phyloP scores from a whole-genome alignment of 2,888 invertebrate species.

The Drosophila histrio region DNA sequence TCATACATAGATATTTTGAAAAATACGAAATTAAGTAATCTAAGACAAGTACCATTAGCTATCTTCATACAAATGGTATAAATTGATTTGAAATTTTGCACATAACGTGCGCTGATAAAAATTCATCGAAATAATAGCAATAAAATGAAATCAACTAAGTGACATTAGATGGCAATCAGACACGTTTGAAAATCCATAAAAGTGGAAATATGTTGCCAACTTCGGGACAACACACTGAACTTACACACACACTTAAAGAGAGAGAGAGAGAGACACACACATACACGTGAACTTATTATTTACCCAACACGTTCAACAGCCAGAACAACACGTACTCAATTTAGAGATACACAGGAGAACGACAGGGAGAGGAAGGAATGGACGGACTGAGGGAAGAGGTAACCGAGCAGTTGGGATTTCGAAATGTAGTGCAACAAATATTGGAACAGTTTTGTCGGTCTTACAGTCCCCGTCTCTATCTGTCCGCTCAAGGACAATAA shows the following conservation, averaged over 20 bases:
- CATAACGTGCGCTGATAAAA: slow-evolving; percentile 31
- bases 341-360: slow-evolving; percentile 54
- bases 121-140: slow-evolving; percentile 54
- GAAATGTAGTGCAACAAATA: slow-evolving; percentile 49
- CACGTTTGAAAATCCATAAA: slow-evolving; percentile 76
- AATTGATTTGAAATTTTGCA: slow-evolving; percentile 39
- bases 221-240: slow-evolving; percentile 21
- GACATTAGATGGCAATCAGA: slow-evolving; percentile 74
- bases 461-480: not conserved
- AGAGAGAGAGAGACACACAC: not conserved
- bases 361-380: not conserved
- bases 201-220: slow-evolving; percentile 73
- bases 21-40: not conserved
- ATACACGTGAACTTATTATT: slow-evolving; percentile 64
- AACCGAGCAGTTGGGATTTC: slow-evolving; percentile 21
- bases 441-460: slow-evolving; percentile 37
- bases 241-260: slow-evolving; percentile 13
- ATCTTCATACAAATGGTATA: too few relatives aligned
- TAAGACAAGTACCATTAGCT: too few relatives aligned
- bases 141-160: slow-evolving; percentile 60
- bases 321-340: slow-evolving; percentile 77
- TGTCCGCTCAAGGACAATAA: slow-evolving; percentile 27
- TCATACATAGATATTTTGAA: not conserved
- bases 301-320: slow-evolving; percentile 73
- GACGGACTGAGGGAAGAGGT: not conserved